Conservation (phyloP, 2,797 vertebrate genomes). For the Karalla daura region DNA sequence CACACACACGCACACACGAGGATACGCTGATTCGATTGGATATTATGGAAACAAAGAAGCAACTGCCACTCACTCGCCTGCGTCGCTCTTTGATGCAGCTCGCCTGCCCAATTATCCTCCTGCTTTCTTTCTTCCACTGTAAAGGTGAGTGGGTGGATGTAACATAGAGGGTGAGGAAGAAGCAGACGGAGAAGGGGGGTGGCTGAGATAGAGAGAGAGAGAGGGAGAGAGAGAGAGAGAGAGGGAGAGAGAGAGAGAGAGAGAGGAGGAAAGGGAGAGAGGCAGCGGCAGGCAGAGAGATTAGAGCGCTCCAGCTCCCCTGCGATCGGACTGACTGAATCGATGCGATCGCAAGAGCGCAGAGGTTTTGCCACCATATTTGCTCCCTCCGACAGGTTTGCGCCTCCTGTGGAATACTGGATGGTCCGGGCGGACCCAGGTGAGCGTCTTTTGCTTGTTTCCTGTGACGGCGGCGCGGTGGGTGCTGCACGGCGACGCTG, state of each 20-base stretch:
- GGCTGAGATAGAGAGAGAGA: conserved; percentile 22
- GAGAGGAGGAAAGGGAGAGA: conserved; percentile 20
- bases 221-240: conserved; percentile 16
- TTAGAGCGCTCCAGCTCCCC: conserved; percentile 46
- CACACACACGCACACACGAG: conserved; percentile 1
- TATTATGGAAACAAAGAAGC: conserved; percentile 16
- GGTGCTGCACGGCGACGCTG: background rate
- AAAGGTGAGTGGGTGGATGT: conserved; percentile 72
- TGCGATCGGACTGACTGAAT: conserved; percentile 49
- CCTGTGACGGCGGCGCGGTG: background rate
- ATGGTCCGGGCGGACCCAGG: conserved; percentile 65
- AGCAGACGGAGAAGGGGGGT: conserved; percentile 52
- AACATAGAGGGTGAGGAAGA: conserved; percentile 63
- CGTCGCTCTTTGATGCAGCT: conserved; percentile 46
- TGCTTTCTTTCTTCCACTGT: conserved; percentile 58
- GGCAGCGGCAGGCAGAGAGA: conserved; percentile 27
- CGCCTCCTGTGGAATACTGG: conserved; percentile 50
- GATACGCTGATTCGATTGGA: conserved; percentile 27
- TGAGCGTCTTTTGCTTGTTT: conserved; percentile 49
- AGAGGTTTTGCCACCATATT: conserved; percentile 23
- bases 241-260: conserved; percentile 43
- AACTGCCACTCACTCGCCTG: conserved; percentile 31
- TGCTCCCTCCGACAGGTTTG: conserved; percentile 11
- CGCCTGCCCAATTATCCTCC: conserved; percentile 44
- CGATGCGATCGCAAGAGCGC: conserved; percentile 43